Percentiles rank a stretch among this genome's conserved stretches.
phyloP scores from a whole-genome alignment of 2,888 invertebrate species.

The Acleris cristana region DNA sequence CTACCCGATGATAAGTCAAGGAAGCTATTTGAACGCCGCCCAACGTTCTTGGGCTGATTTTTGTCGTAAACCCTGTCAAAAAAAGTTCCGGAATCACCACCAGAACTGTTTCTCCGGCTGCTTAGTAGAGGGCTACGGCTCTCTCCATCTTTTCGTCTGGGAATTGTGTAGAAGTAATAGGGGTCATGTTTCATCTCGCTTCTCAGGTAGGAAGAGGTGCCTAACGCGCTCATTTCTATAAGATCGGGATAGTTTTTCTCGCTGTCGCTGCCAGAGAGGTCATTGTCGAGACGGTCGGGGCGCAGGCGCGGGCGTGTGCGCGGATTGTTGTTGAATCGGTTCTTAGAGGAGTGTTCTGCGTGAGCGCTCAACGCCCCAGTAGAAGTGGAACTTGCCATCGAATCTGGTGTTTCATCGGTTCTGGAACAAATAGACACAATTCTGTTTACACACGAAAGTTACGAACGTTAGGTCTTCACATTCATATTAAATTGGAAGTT shows the following conservation, averaged over 20 bases:
- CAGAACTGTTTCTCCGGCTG: slow-evolving; percentile 89
- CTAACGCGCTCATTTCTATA: slow-evolving; percentile 79
- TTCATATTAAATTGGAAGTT: too few species aligned
- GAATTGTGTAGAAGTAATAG: slow-evolving; percentile 87
- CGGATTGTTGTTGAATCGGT: slow-evolving; percentile 71
- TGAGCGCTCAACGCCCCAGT: slow-evolving; percentile 69
- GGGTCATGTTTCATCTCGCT: slow-evolving; percentile 73
- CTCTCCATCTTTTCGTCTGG: slow-evolving; percentile 84
- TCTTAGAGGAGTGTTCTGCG: slow-evolving; percentile 66
- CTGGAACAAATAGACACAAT: slow-evolving; percentile 56
- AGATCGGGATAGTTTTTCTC: slow-evolving; percentile 84
- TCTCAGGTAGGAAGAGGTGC: slow-evolving; percentile 68
- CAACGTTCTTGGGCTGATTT: slow-evolving; percentile 61
- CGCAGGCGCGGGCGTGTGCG: slow-evolving; percentile 69
- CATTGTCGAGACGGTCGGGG: slow-evolving; percentile 75
- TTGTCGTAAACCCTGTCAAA: slow-evolving; percentile 70
- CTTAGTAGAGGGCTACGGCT: slow-evolving; percentile 90
- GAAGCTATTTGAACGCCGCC: slow-evolving; percentile 87
- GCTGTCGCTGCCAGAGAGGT: slow-evolving; percentile 78
- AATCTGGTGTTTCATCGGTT: slow-evolving; percentile 76
- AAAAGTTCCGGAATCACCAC: slow-evolving; percentile 85
- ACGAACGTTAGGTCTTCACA: too few species aligned
- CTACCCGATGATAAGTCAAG: slow-evolving; percentile 85
- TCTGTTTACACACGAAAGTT: slow-evolving; percentile 4
- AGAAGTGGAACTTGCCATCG: slow-evolving; percentile 84